Base-by-base conservation (phyloP, 2,888 invertebrate species). In the Ophion slaviceki region DNA sequence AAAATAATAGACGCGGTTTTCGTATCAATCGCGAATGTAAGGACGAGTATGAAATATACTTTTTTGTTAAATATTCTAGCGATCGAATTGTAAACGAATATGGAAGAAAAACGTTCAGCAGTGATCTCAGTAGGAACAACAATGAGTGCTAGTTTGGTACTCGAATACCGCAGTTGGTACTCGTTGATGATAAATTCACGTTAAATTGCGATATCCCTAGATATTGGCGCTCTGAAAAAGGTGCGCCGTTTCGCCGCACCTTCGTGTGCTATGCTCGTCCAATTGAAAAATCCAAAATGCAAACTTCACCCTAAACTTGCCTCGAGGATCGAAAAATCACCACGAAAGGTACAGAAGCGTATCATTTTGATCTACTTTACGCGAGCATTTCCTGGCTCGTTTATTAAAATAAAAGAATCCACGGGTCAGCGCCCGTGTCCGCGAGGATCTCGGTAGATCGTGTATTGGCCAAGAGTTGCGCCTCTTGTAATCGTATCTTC, bases 401-500 rank as follows among this genome's bases (percentile, higher is more conserved):
- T 14, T 11, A 17, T 78, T 10, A 28, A 5, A 24, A 68, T 17
- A 32, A 14, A 72, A 62, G 62, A 62, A 53, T 47, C 70, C 62
- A 28, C 28, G 71, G 76, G 76, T 59, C 80, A 74, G 71, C 82
- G 77, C 83, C 74, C 72, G 68, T 64, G 53, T 45, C 66, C 59
- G 45, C 70, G 70, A 66, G 71, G 62, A 85, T 82, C 75, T 79
- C 79, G 75, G 67, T 85, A 79, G 80, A 76, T 72, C 82, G 36
- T 77, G 66, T 80, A 82, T 86, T 80, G 86, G 77, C 86, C 83
- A 86, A 83, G 83, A 86, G 83, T 86, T 86, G 83, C 83, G 80
- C 83, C 83, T 71, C 20, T 5, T n/a, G 57, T 20, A 11, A 74
- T 72, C 59, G 36, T 10, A 20, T 32, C 20, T 1, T 40, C 0